phyloP scores from a whole-genome alignment of 1,140 invertebrate genomes.

The Rhynchophorus ferrugineus region DNA sequence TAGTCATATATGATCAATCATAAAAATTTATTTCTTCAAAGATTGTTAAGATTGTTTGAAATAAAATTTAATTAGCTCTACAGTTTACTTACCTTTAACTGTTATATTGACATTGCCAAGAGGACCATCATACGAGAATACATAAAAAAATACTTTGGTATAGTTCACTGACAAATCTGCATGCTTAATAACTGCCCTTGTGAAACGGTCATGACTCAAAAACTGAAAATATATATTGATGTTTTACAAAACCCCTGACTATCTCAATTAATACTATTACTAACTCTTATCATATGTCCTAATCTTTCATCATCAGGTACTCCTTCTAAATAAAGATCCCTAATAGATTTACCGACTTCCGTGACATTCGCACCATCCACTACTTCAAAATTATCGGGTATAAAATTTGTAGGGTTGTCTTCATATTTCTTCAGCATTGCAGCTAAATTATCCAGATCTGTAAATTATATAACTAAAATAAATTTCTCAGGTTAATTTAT shows the following conservation, averaged over 20 bases:
- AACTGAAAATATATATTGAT: too few relatives aligned
- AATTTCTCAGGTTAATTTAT: background rate
- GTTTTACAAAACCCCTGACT: too few relatives aligned
- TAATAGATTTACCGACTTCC: background rate
- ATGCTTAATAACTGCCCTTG: slow-evolving; percentile 11
- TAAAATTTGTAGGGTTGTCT: slow-evolving; percentile 6
- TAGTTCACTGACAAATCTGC: slow-evolving; percentile 6
- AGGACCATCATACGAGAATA: slow-evolving; percentile 12
- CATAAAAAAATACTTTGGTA: slow-evolving; percentile 11
- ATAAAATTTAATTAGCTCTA: too few relatives aligned
- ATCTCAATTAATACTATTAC: too few relatives aligned
- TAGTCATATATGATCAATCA: too few relatives aligned
- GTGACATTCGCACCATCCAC: background rate
- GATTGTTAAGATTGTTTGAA: too few relatives aligned
- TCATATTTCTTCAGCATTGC: slow-evolving; percentile 3
- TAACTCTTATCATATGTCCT: slow-evolving; percentile 7
- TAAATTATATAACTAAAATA: slow-evolving; percentile 1
- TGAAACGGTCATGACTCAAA: slow-evolving; percentile 5
- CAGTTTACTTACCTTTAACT: slow-evolving; percentile 10
- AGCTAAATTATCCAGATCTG: slow-evolving; percentile 1
- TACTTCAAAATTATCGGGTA: slow-evolving; percentile 1
- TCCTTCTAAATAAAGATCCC: slow-evolving; percentile 5
- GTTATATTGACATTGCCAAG: slow-evolving; percentile 9
- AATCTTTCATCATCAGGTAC: background rate
- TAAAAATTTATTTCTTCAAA: too few relatives aligned